Evolutionary conservation across 2,113 vertebrate genomes (phyloP).

Genomic region (Artemisiospiza belli): DNA sequence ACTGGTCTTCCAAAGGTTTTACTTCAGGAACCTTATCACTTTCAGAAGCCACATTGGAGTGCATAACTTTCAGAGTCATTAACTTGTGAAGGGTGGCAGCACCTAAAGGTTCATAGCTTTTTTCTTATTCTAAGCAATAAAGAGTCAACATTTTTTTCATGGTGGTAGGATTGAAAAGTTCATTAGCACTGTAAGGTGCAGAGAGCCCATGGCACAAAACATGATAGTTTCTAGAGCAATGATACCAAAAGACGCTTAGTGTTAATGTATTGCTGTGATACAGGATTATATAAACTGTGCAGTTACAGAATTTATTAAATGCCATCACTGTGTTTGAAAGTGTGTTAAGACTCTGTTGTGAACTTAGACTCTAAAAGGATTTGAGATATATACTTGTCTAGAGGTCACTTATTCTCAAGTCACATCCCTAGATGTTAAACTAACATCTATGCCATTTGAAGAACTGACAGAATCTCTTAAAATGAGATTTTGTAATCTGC

Average conservation of each 20-base stretch:
- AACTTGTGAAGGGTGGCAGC: neutral
- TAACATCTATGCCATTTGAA: neutral
- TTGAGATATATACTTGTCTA: neutral
- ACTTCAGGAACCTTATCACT: neutral
- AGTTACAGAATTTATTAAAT: neutral
- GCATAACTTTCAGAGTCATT: neutral
- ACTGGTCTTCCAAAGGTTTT: neutral
- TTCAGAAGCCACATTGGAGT: neutral
- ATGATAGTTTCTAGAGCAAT: neutral
- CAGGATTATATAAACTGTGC: neutral
- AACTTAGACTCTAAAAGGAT: neutral
- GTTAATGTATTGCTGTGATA: neutral
- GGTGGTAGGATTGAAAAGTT: neutral
- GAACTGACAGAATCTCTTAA: neutral
- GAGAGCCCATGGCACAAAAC: neutral
- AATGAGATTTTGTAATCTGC: neutral
- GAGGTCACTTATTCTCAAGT: neutral
- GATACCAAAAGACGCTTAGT: neutral
- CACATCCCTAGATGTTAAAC: neutral
- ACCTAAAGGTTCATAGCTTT: neutral
- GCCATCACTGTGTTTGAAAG: neutral
- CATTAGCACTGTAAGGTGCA: neutral
- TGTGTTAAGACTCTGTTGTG: neutral
- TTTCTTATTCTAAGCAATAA: neutral
- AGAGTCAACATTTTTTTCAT: neutral